Percentiles rank a stretch among this genome's conserved stretches.
These are phyloP conservation scores for Argyra leucocephala DNA, from an alignment of 2,888 invertebrate genomes.

Conservation along the genomic window DNA sequence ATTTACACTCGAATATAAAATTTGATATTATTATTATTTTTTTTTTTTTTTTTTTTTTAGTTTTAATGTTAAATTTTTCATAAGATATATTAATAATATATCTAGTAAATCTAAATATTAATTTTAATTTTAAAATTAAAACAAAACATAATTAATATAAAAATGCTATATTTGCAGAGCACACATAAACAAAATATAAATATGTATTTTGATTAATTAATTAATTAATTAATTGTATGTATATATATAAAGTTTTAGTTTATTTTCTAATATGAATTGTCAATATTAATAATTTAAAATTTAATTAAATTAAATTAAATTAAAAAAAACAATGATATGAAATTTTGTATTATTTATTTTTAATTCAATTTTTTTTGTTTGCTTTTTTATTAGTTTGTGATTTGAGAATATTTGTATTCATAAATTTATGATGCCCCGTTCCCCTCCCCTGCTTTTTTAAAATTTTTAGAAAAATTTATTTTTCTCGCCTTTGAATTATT, in stretches of 20 bases:
- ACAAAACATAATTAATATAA: background rate
- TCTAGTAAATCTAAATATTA: no score
- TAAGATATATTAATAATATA: no score
- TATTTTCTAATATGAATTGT: background rate
- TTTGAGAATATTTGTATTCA: no score
- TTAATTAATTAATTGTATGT: background rate
- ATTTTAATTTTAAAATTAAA: no score
- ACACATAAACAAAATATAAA: background rate
- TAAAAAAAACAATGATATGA: background rate
- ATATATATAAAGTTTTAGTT: background rate
- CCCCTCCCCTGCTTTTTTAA: no score
- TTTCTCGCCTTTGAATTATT: background rate
- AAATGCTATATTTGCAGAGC: background rate
- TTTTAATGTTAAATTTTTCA: background rate
- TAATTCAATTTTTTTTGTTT: no score
- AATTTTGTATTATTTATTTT: no score
- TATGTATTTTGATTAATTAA: background rate
- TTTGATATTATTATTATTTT: background rate
- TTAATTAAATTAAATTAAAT: background rate
- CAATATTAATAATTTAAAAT: constrained; percentile 1
- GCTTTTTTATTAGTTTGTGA: no score
- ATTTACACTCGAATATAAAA: no score
- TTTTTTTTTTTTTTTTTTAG: background rate
- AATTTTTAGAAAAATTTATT: no score
- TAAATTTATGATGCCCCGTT: no score